Percentiles rank a stretch among this genome's conserved stretches.
Conservation (phyloP, 2,888 invertebrate genomes). For the Phragmatobia fuliginosa region DNA sequence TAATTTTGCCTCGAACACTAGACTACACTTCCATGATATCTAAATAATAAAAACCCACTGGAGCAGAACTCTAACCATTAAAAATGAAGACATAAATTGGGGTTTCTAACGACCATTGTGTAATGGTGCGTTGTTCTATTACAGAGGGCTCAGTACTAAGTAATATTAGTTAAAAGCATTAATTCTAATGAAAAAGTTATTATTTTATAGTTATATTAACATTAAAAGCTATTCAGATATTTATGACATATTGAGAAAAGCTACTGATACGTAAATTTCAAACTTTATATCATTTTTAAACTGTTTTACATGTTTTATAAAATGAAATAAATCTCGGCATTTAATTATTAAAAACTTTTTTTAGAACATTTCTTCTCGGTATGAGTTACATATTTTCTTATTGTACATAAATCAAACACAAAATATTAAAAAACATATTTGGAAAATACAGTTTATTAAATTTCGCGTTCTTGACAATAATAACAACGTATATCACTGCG, state of each 20-base stretch:
- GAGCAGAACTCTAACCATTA: slow-evolving; percentile 54
- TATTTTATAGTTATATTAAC: slow-evolving; percentile 6
- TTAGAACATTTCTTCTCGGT: too few species aligned
- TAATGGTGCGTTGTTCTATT: slow-evolving; percentile 57
- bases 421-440: too few species aligned
- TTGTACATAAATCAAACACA: too few species aligned
- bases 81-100: slow-evolving; percentile 67
- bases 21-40: slow-evolving; percentile 35
- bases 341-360: too few species aligned
- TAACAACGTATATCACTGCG: too few species aligned
- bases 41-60: slow-evolving; percentile 40
- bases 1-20: slow-evolving; percentile 14
- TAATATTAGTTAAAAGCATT: slow-evolving; percentile 39
- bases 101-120: slow-evolving; percentile 60
- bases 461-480: too few species aligned
- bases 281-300: neutral
- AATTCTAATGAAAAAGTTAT: slow-evolving; percentile 28
- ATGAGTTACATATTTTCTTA: too few species aligned
- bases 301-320: too few species aligned
- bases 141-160: slow-evolving; percentile 41
- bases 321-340: too few species aligned
- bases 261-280: neutral
- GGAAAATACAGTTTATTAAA: too few species aligned
- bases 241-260: neutral
- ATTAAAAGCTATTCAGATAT: neutral